Base-by-base conservation (phyloP, 2,113 vertebrate species). In the Prinia subflava region DNA sequence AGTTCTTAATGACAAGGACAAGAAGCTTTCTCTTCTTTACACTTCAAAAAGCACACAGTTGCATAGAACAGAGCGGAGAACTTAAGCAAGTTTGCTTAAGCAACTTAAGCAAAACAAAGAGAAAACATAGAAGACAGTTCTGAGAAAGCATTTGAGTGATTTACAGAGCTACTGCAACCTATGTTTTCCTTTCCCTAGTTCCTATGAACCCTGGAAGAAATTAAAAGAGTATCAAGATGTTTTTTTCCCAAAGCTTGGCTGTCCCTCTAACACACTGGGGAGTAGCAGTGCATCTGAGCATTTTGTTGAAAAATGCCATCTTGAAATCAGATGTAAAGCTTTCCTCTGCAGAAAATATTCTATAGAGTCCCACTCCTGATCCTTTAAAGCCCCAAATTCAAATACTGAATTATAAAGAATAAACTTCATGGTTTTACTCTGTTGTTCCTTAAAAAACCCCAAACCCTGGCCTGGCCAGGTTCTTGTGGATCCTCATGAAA, bases 381-480 rank as follows among this genome's bases (percentile, higher is more conserved):
- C 7, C 11, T 63, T 68, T 56, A 73, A 65, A 80, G 8, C 25
- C 63, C 50, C 77, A 70, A 69, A 89, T 20, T 90, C n/a, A n/a
- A n/a, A n/a, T n/a, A n/a, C n/a, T n/a, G n/a, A n/a, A n/a, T n/a
- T n/a, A n/a, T n/a, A n/a, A 9, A 75, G 44, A 57, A 82, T 16
- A 71, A 67, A 70, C 16, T 25, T 62, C 2, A 22, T 56, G 7
- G 1, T 9, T 88, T 80, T 49, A 47, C 9, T 60, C 10, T 79
- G 10, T 62, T 39, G 2, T 27, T 69, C n/a, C 30, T 55, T 77
- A 53, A 76, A 71, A 70, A 33, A 1, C 0, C 0, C 3, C 24
- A 81, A 67, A 35, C 5, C 20, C 50, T 49, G 37, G 7, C 30
- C 42, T 77, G 42, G 25, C 20, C 41, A 73, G 22, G 10, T 69